These are phyloP conservation scores for Tipula lateralis DNA, from an alignment of 2,888 invertebrate species.

Conservation along the genomic window DNA sequence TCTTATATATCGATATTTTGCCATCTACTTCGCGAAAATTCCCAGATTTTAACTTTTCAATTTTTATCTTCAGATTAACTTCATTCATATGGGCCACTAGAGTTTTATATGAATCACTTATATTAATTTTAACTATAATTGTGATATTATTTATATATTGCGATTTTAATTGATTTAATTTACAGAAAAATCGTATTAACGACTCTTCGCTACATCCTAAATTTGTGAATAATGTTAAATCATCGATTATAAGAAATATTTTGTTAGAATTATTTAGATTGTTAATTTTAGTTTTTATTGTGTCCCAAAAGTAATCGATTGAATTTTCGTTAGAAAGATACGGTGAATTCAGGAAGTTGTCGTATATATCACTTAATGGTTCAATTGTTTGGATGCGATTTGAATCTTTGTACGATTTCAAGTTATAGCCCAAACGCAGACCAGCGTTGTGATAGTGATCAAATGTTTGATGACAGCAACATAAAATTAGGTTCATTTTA, in stretches of 20 bases:
- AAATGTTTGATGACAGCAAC: constrained; percentile 65
- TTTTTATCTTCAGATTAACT: constrained; percentile 58
- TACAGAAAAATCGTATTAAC: constrained; percentile 53
- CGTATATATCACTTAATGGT: constrained; percentile 51
- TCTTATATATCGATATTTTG: constrained; percentile 51
- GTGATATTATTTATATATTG: constrained; percentile 48
- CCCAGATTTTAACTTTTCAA: constrained; percentile 66
- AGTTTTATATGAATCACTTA: constrained; percentile 55
- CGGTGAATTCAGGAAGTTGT: constrained; percentile 42
- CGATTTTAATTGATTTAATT: constrained; percentile 48
- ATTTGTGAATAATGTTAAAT: constrained; percentile 66
- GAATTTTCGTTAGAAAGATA: neutral
- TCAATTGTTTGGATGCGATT: constrained; percentile 54
- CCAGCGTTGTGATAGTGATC: constrained; percentile 71
- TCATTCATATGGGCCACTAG: constrained; percentile 60
- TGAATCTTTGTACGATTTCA: constrained; percentile 52
- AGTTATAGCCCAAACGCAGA: constrained; percentile 67
- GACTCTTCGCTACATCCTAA: constrained; percentile 54
- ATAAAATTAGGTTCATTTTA: constrained; percentile 55
- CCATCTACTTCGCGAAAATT: constrained; percentile 70
- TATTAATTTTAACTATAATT: constrained; percentile 57
- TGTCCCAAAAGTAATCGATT: constrained; percentile 45
- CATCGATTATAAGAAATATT: constrained; percentile 60
- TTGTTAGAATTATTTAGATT: neutral
- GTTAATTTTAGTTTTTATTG: constrained; percentile 48